Percentiles rank a stretch among this genome's conserved stretches.
phyloP scores from a whole-genome alignment of 2,888 invertebrate species.

The Euzophera pinguis region DNA sequence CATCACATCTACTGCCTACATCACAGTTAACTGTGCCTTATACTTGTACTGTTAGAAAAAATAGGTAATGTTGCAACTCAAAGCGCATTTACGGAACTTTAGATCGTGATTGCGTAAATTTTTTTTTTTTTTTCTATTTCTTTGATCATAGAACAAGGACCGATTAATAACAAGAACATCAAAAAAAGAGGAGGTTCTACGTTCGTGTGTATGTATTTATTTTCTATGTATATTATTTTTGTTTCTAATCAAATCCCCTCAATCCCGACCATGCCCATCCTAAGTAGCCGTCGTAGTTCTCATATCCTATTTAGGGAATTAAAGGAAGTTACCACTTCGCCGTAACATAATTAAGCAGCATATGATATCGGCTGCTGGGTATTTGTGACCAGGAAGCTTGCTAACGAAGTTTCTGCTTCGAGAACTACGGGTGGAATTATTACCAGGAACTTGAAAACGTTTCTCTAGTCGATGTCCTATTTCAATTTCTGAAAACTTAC shows the following conservation, averaged over 20 bases:
- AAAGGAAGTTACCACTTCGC: no score
- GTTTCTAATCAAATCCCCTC: no score
- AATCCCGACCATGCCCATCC: no score
- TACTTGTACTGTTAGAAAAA: constrained; percentile 36
- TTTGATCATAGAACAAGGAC: no score
- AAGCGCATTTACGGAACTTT: neutral
- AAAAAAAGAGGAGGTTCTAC: no score
- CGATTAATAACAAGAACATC: no score
- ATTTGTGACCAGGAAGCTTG: constrained; percentile 56
- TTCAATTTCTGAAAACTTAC: constrained; percentile 7
- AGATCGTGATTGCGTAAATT: neutral
- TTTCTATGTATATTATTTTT: no score
- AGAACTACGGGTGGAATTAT: constrained; percentile 29
- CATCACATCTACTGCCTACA: constrained; percentile 54
- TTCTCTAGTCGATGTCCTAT: constrained; percentile 1
- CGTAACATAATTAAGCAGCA: constrained; percentile 35
- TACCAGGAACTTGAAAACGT: constrained; percentile 18
- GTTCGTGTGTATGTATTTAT: no score
- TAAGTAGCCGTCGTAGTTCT: no score
- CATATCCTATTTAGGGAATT: no score
- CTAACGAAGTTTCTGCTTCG: constrained; percentile 29
- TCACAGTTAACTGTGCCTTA: constrained; percentile 35
- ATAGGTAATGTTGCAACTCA: constrained; percentile 11
- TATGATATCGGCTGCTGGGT: constrained; percentile 42
- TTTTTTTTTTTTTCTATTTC: neutral